A percentile compares a stretch with the other conserved stretches of the same genome.
Evolutionary conservation across 1,140 invertebrate species (phyloP).

Genomic region (Philopotamus ludificatus): DNA sequence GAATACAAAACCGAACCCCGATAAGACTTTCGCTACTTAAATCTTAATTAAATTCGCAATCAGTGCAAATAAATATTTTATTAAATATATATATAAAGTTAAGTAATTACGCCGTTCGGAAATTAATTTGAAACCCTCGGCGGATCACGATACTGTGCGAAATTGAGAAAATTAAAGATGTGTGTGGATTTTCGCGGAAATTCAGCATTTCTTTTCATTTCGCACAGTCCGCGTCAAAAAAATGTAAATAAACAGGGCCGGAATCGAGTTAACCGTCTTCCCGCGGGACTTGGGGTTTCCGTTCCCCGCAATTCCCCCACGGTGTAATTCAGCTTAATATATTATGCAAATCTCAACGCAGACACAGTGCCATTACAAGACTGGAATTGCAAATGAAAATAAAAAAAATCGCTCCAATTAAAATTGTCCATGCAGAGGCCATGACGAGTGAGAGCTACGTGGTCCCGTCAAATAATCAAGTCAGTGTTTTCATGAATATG

Average conservation of each 20-base stretch:
- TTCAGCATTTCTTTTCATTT: no score
- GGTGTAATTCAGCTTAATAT: constrained; percentile 20
- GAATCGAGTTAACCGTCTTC: neutral
- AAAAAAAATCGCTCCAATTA: constrained; percentile 11
- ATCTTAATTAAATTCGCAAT: no score
- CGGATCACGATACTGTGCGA: no score
- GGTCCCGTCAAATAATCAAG: constrained; percentile 19
- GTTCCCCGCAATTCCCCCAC: neutral
- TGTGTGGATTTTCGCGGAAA: no score
- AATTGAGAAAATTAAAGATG: no score
- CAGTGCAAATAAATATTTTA: no score
- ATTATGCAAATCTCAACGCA: constrained; percentile 15
- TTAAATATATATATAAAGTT: no score
- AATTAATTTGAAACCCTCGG: no score
- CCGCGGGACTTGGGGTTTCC: neutral
- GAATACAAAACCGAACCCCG: no score
- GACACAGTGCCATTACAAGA: constrained; percentile 11
- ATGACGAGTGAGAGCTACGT: constrained; percentile 5
- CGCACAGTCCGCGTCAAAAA: no score
- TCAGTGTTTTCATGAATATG: constrained; percentile 36
- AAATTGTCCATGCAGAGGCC: constrained; percentile 14
- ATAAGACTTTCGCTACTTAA: no score
- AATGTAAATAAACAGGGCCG: constrained; percentile 3
- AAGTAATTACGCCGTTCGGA: no score
- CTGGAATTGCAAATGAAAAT: constrained; percentile 25